A percentile compares a stretch with the other conserved stretches of the same genome.
These are phyloP conservation scores for Philaethria dido DNA, from an alignment of 2,888 invertebrate genomes.

Conservation along the genomic window DNA sequence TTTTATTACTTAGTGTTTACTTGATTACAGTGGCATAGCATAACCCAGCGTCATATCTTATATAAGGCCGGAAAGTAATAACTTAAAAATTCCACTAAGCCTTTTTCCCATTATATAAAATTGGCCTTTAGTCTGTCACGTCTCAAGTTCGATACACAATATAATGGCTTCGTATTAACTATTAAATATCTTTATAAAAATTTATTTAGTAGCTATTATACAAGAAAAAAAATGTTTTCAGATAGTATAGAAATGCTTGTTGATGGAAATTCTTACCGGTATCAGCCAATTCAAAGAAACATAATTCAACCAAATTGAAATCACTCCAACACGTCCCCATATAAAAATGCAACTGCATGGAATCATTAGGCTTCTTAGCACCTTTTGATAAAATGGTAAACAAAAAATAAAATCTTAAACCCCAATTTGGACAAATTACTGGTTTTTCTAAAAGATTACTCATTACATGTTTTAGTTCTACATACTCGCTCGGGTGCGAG, in stretches of 20 bases:
- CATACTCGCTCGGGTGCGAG: conserved; percentile 90
- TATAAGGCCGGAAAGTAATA: too few species aligned
- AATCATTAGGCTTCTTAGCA: conserved; percentile 65
- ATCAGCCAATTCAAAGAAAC: conserved; percentile 63
- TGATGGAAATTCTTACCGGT: conserved; percentile 79
- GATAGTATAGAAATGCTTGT: conserved; percentile 80
- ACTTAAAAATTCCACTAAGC: too few species aligned
- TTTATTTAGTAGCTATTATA: too few species aligned
- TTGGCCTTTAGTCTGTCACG: too few species aligned
- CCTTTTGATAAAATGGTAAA: conserved; percentile 73
- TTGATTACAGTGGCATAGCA: too few species aligned
- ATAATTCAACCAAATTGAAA: conserved; percentile 46
- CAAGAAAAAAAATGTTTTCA: conserved; percentile 51
- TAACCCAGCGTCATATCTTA: too few species aligned
- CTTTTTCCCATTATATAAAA: too few species aligned
- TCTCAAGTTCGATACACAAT: too few species aligned
- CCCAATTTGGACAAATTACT: not conserved
- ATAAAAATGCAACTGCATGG: conserved; percentile 59
- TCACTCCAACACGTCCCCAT: conserved; percentile 58
- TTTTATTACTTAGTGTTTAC: too few species aligned
- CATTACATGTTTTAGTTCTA: conserved; percentile 86
- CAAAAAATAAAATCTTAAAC: too few species aligned
- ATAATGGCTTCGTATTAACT: too few species aligned
- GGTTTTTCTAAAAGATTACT: not conserved
- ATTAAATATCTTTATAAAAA: too few species aligned